Base-by-base conservation (phyloP, 1,140 invertebrate genomes). In the Drosophila suzukii region DNA sequence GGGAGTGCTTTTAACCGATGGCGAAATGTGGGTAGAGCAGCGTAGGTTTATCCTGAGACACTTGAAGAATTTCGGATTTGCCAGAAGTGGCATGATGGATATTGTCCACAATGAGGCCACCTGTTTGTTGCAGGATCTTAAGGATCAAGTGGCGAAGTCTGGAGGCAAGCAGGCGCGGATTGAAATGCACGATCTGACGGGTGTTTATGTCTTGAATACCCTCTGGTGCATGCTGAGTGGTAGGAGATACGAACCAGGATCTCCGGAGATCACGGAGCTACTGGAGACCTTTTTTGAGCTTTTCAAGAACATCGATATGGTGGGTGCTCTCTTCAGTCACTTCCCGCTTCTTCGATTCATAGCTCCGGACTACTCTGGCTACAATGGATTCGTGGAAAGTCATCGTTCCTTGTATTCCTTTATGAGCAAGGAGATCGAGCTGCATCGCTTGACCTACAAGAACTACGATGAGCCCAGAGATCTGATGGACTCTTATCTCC, bases 161-260 rank as follows among this genome's bases (percentile, higher is more conserved):
- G 77, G 75, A 2, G 90, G 92, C 10, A 75, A 82, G 27, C 81
- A 91, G 2, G 93, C 93, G 4, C 68, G 94, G 2, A 85, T 95
- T 1, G 91, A 94, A 61, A 96, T 97, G 95, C 93, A 95, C 38
- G 94, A 95, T 61, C 93, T 95, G 34, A 97, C 97, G 76, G 95
- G 95, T 36, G 94, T 96, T 0, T 95, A 96, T 61, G 95, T 97
- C 34, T 91, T 98, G 11, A 98, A 98, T 78, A 96, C 96, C 0
- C 92, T 98, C 0, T 98, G 97, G 96, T 95, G 94, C 55, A 97
- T 98, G 95, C 94, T 98, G 92, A 96, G 97, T 57, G 96, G 97
- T 1, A 94, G 93, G 13, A 93, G 95, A 49, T 96, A 95, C 57
- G 93, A 94, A 57, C 92, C 93, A 1, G 95, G 95, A 24, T 96